phyloP scores from a whole-genome alignment of 2,797 vertebrate genomes.

The Coilia nasus region DNA sequence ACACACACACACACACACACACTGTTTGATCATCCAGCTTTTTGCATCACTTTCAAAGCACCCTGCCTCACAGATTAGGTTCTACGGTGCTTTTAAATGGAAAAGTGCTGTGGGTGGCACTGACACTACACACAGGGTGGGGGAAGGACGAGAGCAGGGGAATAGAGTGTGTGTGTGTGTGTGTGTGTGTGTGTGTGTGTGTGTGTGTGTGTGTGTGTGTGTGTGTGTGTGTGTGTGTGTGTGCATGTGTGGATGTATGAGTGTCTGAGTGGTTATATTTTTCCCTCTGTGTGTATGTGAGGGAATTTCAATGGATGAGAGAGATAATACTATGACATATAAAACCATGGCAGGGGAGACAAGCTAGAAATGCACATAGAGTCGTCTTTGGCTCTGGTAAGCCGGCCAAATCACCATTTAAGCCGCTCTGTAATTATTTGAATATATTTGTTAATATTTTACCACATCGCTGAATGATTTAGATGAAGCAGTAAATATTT shows the following conservation, averaged over 20 bases:
- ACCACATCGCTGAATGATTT: slow-evolving; percentile 37
- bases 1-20: background rate
- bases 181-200: slow-evolving; percentile 22
- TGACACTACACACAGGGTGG: background rate
- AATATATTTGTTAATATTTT: slow-evolving; percentile 35
- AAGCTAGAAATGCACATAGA: background rate
- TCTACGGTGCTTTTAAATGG: background rate
- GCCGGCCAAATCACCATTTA: slow-evolving; percentile 36
- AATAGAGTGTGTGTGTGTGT: slow-evolving; percentile 26
- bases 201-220: slow-evolving; percentile 28
- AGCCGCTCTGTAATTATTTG: slow-evolving; percentile 27
- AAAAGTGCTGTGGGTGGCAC: background rate
- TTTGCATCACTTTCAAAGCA: slow-evolving; percentile 6
- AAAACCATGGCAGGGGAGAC: background rate
- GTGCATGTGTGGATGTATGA: slow-evolving; percentile 34
- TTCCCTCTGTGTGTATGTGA: background rate
- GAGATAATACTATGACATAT: too few species aligned
- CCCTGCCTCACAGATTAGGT: background rate
- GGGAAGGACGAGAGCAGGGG: background rate
- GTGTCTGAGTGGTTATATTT: slow-evolving; percentile 17
- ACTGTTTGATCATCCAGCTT: background rate
- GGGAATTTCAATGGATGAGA: background rate
- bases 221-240: slow-evolving; percentile 36
- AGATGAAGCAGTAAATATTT: slow-evolving; percentile 43
- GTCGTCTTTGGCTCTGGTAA: background rate